Conservation (phyloP, 1,140 invertebrate species). For the Cherax destructor region DNA sequence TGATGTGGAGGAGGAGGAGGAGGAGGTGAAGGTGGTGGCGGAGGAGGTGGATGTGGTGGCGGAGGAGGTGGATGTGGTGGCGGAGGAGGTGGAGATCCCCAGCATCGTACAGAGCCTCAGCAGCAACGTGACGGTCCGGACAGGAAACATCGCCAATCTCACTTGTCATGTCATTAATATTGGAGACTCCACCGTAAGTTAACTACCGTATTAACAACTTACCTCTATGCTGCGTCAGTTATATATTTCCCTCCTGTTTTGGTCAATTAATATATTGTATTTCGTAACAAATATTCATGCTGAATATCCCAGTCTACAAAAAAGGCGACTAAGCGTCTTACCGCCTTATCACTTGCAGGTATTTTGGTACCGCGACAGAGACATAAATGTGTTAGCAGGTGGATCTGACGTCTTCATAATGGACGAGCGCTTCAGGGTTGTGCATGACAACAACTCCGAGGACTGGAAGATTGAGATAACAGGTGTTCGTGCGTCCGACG, state of each 20-base stretch:
- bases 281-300: no score
- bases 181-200: background rate
- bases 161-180: conserved; percentile 2
- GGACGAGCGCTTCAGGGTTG: background rate
- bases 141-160: conserved; percentile 9
- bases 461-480: background rate
- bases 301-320: no score
- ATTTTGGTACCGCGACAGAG: background rate
- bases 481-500: background rate
- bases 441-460: background rate
- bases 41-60: no score
- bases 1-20: background rate
- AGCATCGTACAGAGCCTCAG: background rate
- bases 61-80: background rate
- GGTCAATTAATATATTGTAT: no score
- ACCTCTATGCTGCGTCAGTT: no score
- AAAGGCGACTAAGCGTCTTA: no score
- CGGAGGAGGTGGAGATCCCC: background rate
- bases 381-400: background rate
- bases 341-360: background rate
- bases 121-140: conserved; percentile 13
- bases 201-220: no score
- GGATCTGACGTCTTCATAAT: background rate
- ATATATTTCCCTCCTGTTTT: no score
- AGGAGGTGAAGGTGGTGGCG: no score